A percentile compares a stretch with the other conserved stretches of the same genome.
Evolutionary conservation across 2,113 vertebrate species (phyloP).

Genomic region (Scytalopus superciliaris): DNA sequence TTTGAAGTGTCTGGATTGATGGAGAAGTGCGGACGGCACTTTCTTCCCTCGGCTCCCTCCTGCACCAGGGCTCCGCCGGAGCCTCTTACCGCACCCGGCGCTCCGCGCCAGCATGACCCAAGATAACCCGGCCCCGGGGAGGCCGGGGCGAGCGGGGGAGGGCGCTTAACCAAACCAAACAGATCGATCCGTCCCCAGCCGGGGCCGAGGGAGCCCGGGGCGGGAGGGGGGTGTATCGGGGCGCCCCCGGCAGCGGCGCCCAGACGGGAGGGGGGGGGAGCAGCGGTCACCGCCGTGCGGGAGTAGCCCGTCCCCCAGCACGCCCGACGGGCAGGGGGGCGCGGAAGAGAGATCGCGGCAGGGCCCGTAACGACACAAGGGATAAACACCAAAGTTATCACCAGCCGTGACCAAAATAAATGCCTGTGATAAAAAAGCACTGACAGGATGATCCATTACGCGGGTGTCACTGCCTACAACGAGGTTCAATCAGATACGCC

Average conservation of each 20-base stretch:
- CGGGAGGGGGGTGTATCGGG: not conserved
- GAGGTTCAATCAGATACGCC: conserved; percentile 66
- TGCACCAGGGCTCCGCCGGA: not conserved
- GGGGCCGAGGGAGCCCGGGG: not conserved
- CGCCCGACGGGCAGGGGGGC: too few species aligned
- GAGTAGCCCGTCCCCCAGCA: not conserved
- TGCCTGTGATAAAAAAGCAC: conserved; percentile 64
- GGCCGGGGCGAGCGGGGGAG: not conserved
- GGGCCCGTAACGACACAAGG: conserved; percentile 38
- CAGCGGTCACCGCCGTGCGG: too few species aligned
- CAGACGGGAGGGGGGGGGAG: not conserved
- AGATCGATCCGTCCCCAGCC: not conserved
- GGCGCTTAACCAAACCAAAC: not conserved
- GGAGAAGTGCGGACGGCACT: not conserved
- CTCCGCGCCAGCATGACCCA: conserved; percentile 24
- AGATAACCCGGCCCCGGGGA: conserved; percentile 46
- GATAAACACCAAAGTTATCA: conserved; percentile 64
- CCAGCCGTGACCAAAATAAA: conserved; percentile 69
- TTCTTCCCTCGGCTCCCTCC: not conserved
- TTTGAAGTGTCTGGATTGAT: conserved; percentile 38
- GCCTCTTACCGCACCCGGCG: conserved; percentile 17
- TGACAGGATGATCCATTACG: conserved; percentile 69
- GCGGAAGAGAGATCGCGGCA: not conserved
- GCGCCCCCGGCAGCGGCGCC: not conserved
- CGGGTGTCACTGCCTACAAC: conserved; percentile 64